These are phyloP conservation scores for Dilophus febrilis DNA, from an alignment of 2,888 invertebrate species.

Conservation along the genomic window DNA sequence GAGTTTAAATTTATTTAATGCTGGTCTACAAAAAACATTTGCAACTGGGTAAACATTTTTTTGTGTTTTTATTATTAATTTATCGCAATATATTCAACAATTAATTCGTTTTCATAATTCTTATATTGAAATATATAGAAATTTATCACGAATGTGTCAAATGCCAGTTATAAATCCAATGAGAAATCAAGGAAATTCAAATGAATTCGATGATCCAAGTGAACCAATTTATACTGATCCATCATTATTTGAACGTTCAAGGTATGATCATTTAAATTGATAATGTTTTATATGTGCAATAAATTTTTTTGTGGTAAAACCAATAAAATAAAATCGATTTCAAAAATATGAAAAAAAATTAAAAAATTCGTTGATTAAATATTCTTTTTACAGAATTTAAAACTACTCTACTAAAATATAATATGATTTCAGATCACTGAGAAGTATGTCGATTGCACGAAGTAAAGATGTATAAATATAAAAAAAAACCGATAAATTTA, in stretches of 20 bases:
- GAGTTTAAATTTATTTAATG: constrained; percentile 43
- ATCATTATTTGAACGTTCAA: constrained; percentile 70
- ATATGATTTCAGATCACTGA: constrained; percentile 22
- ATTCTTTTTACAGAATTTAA: constrained; percentile 7
- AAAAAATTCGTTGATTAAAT: constrained; percentile 1
- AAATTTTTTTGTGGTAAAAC: constrained; percentile 6
- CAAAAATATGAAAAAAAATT: background rate
- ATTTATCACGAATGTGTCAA: constrained; percentile 31
- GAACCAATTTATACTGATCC: constrained; percentile 90
- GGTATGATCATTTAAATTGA: constrained; percentile 26
- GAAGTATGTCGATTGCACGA: constrained; percentile 18
- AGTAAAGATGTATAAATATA: too few species aligned
- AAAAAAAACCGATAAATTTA: too few species aligned
- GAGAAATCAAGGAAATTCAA: constrained; percentile 29
- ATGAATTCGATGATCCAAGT: constrained; percentile 67
- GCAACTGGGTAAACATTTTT: constrained; percentile 36
- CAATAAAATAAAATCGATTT: constrained; percentile 8
- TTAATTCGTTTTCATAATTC: background rate
- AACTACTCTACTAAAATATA: constrained; percentile 1
- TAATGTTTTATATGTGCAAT: background rate
- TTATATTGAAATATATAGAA: constrained; percentile 18
- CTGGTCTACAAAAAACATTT: constrained; percentile 51
- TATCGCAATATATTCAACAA: background rate
- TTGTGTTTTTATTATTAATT: constrained; percentile 1
- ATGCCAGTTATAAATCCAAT: constrained; percentile 32